phyloP scores from a whole-genome alignment of 2,113 vertebrate species.

The Psilopsiagon aymara region DNA sequence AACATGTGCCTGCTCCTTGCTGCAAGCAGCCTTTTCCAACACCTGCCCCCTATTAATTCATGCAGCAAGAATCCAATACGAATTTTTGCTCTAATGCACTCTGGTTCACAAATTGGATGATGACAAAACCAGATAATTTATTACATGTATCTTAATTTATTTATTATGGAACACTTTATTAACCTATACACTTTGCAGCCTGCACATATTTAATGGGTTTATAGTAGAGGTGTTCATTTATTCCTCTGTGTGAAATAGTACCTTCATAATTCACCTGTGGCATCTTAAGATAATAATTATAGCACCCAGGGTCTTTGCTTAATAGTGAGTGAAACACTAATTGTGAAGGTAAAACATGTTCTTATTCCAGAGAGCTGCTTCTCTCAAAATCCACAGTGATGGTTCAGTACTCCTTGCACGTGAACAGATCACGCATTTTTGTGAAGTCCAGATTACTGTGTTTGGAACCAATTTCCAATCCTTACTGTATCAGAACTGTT shows the following conservation, averaged over 20 bases:
- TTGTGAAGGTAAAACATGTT: conserved; percentile 45
- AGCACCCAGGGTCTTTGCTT: conserved; percentile 4
- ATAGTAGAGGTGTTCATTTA: conserved; percentile 65
- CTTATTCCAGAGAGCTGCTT: not conserved
- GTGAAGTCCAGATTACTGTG: not conserved
- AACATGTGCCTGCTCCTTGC: not conserved
- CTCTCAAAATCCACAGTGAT: not conserved
- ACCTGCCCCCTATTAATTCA: conserved; percentile 1
- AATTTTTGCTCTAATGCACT: conserved; percentile 11
- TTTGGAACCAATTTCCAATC: not conserved
- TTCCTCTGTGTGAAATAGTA: conserved; percentile 31
- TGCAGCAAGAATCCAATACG: conserved; percentile 9
- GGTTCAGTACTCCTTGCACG: not conserved
- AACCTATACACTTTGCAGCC: conserved; percentile 63
- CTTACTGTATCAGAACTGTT: not conserved
- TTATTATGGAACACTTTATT: conserved; percentile 71
- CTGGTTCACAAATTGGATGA: conserved; percentile 52
- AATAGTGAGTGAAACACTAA: conserved; percentile 49
- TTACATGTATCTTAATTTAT: conserved; percentile 68
- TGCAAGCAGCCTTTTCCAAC: not conserved
- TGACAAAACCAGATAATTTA: conserved; percentile 69
- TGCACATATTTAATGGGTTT: conserved; percentile 60
- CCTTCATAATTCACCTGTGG: conserved; percentile 65
- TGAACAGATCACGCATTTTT: not conserved
- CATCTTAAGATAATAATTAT: conserved; percentile 68